Percentiles rank a stretch among this genome's conserved stretches.
phyloP scores from a whole-genome alignment of 2,113 vertebrate genomes.

The Protomyctophum bolini region DNA sequence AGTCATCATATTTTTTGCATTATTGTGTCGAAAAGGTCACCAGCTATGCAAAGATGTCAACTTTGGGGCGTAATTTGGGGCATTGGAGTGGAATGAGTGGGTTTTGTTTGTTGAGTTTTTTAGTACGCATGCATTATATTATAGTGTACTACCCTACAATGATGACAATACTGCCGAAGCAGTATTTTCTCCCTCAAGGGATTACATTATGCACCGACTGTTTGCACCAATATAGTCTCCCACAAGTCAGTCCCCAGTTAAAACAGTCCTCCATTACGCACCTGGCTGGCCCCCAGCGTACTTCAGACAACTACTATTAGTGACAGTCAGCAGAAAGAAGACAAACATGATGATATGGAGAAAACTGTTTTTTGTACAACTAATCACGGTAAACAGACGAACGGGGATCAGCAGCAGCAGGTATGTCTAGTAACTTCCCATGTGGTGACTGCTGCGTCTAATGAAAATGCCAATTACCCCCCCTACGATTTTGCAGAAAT shows the following conservation, averaged over 20 bases:
- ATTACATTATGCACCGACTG: background rate
- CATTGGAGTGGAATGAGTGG: no score
- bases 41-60: background rate
- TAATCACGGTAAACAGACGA: background rate
- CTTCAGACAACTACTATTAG: background rate
- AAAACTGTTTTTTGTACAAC: background rate
- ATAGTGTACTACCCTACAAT: background rate
- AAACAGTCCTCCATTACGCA: background rate
- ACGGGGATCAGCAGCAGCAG: constrained; percentile 7
- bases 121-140: background rate
- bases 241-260: no score
- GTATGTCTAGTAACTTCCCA: background rate
- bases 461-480: constrained; percentile 15
- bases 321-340: background rate
- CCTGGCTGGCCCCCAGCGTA: no score
- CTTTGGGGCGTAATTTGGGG: background rate
- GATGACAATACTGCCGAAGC: constrained; percentile 3
- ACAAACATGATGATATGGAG: background rate
- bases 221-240: background rate
- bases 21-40: background rate
- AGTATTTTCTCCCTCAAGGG: background rate
- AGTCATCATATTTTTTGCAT: background rate
- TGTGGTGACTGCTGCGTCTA: no score
- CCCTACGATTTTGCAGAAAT: constrained; percentile 33
- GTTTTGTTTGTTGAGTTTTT: background rate